Conservation (phyloP, 2,888 invertebrate species). For the Mesorhabditis sp. region DNA sequence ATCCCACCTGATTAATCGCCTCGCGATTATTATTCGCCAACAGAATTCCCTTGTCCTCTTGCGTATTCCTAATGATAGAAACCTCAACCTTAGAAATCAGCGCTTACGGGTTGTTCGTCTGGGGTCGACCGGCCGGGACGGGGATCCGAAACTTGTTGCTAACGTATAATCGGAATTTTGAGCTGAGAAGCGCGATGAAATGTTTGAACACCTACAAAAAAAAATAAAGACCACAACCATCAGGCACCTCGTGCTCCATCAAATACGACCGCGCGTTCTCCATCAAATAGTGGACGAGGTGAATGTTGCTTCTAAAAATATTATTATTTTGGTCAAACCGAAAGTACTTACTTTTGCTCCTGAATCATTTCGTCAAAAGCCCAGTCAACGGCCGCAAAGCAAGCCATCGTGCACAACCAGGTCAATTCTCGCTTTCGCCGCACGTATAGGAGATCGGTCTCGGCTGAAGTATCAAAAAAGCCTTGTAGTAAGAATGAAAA, state of each 20-base stretch:
- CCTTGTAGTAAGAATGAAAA: background rate
- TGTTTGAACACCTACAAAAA: background rate
- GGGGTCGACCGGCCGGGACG: background rate
- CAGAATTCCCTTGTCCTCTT: background rate
- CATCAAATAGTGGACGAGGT: background rate
- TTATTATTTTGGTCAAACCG: background rate
- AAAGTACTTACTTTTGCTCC: constrained; percentile 14
- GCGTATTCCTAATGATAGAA: background rate
- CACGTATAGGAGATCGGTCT: constrained; percentile 22
- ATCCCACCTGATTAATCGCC: background rate
- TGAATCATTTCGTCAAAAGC: constrained; percentile 30
- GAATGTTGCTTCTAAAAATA: background rate
- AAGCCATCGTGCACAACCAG: constrained; percentile 35
- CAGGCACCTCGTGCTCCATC: background rate
- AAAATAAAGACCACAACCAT: background rate
- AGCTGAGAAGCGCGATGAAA: background rate
- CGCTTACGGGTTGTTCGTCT: background rate
- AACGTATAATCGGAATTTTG: background rate
- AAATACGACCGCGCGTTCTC: background rate
- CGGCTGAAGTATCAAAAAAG: background rate
- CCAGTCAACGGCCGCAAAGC: constrained; percentile 36
- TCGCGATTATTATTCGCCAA: background rate
- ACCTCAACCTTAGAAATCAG: background rate
- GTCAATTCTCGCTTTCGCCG: constrained; percentile 34
- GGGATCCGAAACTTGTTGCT: background rate